Conservation (phyloP, 2,888 invertebrate genomes). For the Pyrrhosoma nymphula region DNA sequence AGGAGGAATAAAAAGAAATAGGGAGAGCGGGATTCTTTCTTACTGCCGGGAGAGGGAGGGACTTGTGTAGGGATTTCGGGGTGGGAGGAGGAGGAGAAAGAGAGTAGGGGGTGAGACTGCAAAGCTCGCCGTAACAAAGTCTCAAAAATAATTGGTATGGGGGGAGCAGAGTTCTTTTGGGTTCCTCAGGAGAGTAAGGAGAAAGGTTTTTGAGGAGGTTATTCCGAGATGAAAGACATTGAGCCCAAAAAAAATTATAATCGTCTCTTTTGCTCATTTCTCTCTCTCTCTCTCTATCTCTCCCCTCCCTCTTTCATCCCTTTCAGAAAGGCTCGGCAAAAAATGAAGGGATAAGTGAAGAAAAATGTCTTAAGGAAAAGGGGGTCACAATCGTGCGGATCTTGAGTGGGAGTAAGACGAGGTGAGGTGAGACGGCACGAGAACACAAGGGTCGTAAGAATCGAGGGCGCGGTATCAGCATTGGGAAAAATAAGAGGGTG, state of each 20-base stretch:
- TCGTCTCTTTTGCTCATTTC: neutral
- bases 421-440: neutral
- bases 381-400: neutral
- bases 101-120: neutral
- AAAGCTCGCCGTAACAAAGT: slow-evolving; percentile 3
- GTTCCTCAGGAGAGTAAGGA: neutral
- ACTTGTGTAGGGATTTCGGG: too few relatives aligned
- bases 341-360: neutral
- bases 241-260: neutral
- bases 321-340: neutral
- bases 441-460: neutral
- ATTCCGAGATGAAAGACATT: slow-evolving; percentile 22
- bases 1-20: neutral
- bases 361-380: neutral
- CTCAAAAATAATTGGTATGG: slow-evolving; percentile 23
- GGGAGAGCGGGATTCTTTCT: neutral
- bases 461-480: too few relatives aligned
- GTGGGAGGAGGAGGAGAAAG: neutral
- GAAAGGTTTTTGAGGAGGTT: slow-evolving; percentile 3
- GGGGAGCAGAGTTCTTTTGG: neutral
- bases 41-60: neutral
- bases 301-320: neutral
- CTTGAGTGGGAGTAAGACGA: neutral
- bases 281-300: neutral
- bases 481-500: too few relatives aligned